phyloP scores from a whole-genome alignment of 1,140 invertebrate genomes.

The Habropoda laboriosa region DNA sequence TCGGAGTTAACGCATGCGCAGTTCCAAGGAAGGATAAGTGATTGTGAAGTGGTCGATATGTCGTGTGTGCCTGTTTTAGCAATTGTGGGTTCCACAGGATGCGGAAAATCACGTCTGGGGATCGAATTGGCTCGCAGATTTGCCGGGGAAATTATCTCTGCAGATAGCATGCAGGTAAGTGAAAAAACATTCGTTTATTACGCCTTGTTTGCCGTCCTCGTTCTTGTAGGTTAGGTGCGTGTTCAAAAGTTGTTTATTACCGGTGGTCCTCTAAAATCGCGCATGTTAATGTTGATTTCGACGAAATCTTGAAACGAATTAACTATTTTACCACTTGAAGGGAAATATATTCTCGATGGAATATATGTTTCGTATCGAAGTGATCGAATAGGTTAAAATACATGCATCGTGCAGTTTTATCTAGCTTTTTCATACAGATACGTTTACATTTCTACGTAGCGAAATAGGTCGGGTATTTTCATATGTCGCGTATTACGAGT shows the following conservation, averaged over 20 bases:
- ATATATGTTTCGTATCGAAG: background rate
- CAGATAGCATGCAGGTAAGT: constrained; percentile 99
- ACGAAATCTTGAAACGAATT: no score
- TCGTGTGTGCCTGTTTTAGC: constrained; percentile 89
- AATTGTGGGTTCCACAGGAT: constrained; percentile 96
- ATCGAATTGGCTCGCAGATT: constrained; percentile 94
- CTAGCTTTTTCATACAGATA: background rate
- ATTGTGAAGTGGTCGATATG: constrained; percentile 62
- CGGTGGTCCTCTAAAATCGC: background rate
- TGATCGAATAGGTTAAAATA: background rate
- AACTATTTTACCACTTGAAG: background rate
- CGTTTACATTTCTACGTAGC: background rate
- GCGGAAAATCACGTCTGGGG: constrained; percentile 97
- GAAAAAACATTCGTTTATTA: background rate
- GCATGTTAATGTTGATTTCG: background rate
- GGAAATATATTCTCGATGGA: background rate
- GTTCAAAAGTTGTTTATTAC: constrained; percentile 48
- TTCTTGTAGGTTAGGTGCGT: constrained; percentile 50
- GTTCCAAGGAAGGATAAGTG: constrained; percentile 39
- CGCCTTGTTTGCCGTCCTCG: background rate
- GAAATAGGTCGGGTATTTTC: background rate
- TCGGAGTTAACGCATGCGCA: constrained; percentile 59
- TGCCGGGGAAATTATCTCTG: constrained; percentile 97
- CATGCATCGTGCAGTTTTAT: background rate
- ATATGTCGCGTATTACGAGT: no score